These are phyloP conservation scores for Pecten maximus DNA, from an alignment of 2,888 invertebrate genomes.

Conservation along the genomic window DNA sequence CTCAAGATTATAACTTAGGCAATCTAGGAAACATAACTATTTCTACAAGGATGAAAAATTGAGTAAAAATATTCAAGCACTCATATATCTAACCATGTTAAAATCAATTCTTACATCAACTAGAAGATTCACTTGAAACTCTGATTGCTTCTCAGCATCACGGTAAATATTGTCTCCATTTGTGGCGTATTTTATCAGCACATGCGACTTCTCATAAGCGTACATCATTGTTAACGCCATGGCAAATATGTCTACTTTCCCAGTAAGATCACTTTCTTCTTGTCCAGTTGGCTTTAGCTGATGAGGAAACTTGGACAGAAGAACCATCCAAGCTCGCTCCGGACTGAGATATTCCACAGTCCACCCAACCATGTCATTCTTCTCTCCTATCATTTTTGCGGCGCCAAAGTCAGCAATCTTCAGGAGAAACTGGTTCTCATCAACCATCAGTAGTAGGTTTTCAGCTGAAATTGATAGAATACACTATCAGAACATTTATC, in stretches of 20 bases:
- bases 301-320: not conserved
- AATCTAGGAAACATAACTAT: no score
- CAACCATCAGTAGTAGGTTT: not conserved
- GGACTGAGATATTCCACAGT: not conserved
- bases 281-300: not conserved
- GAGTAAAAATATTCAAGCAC: no score
- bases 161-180: not conserved
- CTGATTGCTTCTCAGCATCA: not conserved
- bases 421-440: not conserved
- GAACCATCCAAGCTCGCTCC: not conserved
- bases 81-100: no score
- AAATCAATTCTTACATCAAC: not conserved
- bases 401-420: not conserved
- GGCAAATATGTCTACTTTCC: constrained; percentile 11
- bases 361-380: constrained; percentile 10
- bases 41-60: no score
- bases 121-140: not conserved
- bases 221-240: constrained; percentile 23
- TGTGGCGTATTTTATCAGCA: not conserved
- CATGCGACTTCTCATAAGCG: constrained; percentile 31
- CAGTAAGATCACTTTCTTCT: not conserved
- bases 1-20: no score
- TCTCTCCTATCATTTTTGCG: not conserved
- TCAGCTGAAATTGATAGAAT: not conserved
- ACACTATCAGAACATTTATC: no score